These are phyloP conservation scores for Lepus europaeus DNA, from an alignment of 2,113 vertebrate genomes.

Conservation along the genomic window DNA sequence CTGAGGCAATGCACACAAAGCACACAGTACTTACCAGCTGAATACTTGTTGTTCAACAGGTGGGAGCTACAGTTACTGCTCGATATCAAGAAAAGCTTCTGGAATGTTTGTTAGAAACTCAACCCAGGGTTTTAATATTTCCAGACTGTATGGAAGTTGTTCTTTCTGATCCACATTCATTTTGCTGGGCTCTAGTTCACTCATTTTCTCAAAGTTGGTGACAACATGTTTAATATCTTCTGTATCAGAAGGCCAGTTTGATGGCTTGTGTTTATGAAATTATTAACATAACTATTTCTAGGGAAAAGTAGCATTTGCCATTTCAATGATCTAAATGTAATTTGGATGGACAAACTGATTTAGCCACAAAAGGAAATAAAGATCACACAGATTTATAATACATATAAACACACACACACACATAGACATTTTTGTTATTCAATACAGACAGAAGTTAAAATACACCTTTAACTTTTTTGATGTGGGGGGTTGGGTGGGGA, in stretches of 20 bases:
- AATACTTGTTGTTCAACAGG: not conserved
- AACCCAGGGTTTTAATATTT: not conserved
- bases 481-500: not conserved
- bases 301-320: conserved; percentile 15
- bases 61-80: not conserved
- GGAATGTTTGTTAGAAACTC: not conserved
- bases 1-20: not conserved
- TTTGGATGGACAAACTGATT: conserved; percentile 24
- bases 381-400: not conserved
- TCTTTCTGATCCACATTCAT: not conserved
- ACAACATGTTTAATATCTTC: conserved; percentile 39
- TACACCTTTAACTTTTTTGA: not conserved
- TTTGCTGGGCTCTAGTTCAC: not conserved
- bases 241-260: conserved; percentile 25
- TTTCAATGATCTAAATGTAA: conserved; percentile 29
- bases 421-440: not conserved
- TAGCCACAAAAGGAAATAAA: conserved; percentile 48
- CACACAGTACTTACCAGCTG: not conserved
- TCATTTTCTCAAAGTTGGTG: conserved; percentile 50
- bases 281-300: conserved; percentile 31
- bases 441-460: conserved; percentile 4
- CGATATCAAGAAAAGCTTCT: not conserved
- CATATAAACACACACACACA: not conserved
- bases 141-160: not conserved
- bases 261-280: not conserved